phyloP scores from a whole-genome alignment of 2,888 invertebrate genomes.

The Eupeodes luniger region DNA sequence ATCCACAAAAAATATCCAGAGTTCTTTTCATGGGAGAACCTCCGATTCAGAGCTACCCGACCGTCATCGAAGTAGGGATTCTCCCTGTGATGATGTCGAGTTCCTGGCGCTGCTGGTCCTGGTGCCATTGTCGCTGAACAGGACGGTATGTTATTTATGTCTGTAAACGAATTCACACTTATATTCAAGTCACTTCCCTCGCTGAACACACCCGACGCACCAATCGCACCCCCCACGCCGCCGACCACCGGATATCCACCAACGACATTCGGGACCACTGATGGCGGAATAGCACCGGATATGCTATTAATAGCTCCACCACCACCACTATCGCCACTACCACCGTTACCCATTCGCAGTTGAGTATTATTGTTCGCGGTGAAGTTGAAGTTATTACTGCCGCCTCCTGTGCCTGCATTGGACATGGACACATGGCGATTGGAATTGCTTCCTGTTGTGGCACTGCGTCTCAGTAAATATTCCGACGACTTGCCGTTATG shows the following conservation, averaged over 20 bases:
- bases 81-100: constrained; percentile 35
- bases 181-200: constrained; percentile 80
- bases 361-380: constrained; percentile 78
- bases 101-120: background rate
- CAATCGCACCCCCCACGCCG: too few species aligned
- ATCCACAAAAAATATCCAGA: constrained; percentile 83
- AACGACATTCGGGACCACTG: constrained; percentile 63
- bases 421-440: constrained; percentile 74
- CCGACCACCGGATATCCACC: constrained; percentile 43
- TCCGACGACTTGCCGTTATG: constrained; percentile 72
- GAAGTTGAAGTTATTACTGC: constrained; percentile 69
- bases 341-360: constrained; percentile 80
- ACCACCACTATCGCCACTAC: constrained; percentile 64
- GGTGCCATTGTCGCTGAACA: constrained; percentile 50
- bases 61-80: constrained; percentile 19
- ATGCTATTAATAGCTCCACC: constrained; percentile 81
- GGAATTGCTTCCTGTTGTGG: constrained; percentile 56
- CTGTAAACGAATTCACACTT: constrained; percentile 78
- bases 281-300: constrained; percentile 81
- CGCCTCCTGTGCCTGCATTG: constrained; percentile 46
- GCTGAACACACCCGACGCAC: constrained; percentile 64
- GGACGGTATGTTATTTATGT: constrained; percentile 78
- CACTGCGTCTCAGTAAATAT: constrained; percentile 68
- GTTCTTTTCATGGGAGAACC: constrained; percentile 74
- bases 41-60: constrained; percentile 47